Evolutionary conservation across 2,113 vertebrate genomes (phyloP), one percentile per base, ranked within the genome.

Genomic region (Paramormyrops kingsleyae): DNA sequence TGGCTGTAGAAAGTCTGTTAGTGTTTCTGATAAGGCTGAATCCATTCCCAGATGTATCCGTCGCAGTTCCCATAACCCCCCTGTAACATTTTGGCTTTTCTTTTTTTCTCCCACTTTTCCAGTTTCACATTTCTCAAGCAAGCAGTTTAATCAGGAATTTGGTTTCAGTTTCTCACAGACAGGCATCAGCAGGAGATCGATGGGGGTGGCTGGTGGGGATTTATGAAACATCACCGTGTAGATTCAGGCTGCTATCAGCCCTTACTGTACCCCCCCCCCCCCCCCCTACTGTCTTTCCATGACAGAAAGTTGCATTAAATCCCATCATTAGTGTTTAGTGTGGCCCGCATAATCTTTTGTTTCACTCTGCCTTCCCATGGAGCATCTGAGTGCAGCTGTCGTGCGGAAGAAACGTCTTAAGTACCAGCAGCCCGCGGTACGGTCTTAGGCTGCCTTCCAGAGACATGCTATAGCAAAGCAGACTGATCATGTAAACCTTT

Each of bases 161-260:
- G 80, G 89, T 92, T 90, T 91, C 91, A 90, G 31, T 89, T 92
- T 91, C 92, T 91, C 89, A 42, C 89, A 90, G 80, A 89, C 31
- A 24, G 89, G 88, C 88, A 87, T 90, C 42, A 56, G 52, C 24
- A 5, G 74, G 59, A 52, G 88, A 24, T 42, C 80, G 83, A 56
- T 52, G 44, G 27, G 53, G 53, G 89, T 88, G 92, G 80, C 62
- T 84, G 90, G 90, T 83, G 88, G 74, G 84, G 66, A 7, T 12
- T 84, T 31, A 17, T 88, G 50, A 89, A 90, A 86, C 85, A 87
- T 49, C 46, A 49, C 21, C 24, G 39, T n/a, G 6, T 80, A 42
- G 35, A 80, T 39, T 80, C 31, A 39, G 27, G 62, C 27, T 70
- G 27, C 62, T 70, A 70, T 70, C 27, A 70, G 9, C 62, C 27